Percentiles rank a stretch among this genome's conserved stretches.
Conservation (phyloP, 2,113 vertebrate species). For the Poecilia latipinna region DNA sequence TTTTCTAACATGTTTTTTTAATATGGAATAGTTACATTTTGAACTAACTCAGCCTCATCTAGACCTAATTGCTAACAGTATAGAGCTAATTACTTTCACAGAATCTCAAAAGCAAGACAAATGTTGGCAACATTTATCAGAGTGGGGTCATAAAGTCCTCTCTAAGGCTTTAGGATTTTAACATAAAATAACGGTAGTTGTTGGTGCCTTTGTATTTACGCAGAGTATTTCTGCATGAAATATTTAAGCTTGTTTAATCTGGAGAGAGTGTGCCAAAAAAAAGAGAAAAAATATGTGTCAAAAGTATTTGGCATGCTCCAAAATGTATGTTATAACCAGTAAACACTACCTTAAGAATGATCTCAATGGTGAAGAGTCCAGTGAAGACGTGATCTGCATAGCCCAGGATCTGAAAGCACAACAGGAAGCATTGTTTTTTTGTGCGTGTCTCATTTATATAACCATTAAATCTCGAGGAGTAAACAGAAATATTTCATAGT, state of each 20-base stretch:
- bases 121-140: not conserved
- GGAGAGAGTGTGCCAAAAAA: not conserved
- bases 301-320: too few species aligned
- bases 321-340: not conserved
- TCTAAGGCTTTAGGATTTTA: not conserved
- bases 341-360: slow-evolving; percentile 93
- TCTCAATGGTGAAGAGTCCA: slow-evolving; percentile 99
- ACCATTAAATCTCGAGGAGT: not conserved
- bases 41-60: not conserved
- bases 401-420: slow-evolving; percentile 91
- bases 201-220: too few species aligned
- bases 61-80: not conserved
- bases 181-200: not conserved
- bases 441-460: not conserved
- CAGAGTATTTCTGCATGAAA: not conserved
- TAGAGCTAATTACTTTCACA: not conserved
- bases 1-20: not conserved
- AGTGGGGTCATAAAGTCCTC: not conserved
- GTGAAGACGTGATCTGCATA: slow-evolving; percentile 99
- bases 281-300: too few species aligned
- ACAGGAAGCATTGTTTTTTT: not conserved
- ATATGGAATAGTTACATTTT: not conserved
- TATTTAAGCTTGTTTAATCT: not conserved
- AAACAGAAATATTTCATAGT: not conserved
- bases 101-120: not conserved